phyloP scores from a whole-genome alignment of 2,113 vertebrate genomes.

The Xyliphius kryptos region DNA sequence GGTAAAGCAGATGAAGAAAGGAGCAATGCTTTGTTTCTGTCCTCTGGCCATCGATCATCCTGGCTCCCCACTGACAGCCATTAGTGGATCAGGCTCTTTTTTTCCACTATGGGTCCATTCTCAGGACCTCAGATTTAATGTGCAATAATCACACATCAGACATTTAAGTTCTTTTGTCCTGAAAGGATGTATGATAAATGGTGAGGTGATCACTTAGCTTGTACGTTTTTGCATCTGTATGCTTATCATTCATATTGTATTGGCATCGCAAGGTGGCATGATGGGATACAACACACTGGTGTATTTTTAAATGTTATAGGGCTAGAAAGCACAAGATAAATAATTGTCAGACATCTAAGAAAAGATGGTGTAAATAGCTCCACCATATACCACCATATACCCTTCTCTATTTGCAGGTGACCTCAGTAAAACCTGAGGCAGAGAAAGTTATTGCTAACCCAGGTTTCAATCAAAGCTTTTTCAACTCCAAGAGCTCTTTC shows the following conservation, averaged over 20 bases:
- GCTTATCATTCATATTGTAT: constrained; percentile 2
- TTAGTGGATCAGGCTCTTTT: constrained; percentile 19
- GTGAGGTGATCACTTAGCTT: neutral
- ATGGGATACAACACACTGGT: neutral
- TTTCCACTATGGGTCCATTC: constrained; percentile 2
- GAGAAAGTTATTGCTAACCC: neutral
- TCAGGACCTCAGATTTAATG: constrained; percentile 19
- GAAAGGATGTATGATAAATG: neutral
- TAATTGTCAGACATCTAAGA: constrained; percentile 1
- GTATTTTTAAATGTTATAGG: neutral
- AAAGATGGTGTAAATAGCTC: neutral
- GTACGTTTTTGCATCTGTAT: constrained; percentile 4
- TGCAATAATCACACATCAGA: constrained; percentile 14
- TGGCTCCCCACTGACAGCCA: constrained; percentile 18
- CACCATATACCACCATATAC: neutral
- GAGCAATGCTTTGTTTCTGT: constrained; percentile 14
- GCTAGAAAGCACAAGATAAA: neutral
- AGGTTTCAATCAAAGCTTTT: neutral
- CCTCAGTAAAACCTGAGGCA: constrained; percentile 4
- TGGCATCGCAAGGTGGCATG: neutral
- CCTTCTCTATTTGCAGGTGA: neutral
- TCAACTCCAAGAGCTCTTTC: constrained; percentile 5
- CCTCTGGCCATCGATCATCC: constrained; percentile 23
- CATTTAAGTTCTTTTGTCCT: constrained; percentile 11
- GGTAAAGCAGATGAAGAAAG: constrained; percentile 26